A percentile compares a stretch with the other conserved stretches of the same genome.
phyloP scores from a whole-genome alignment of 2,888 invertebrate species.

The Rhopalosiphum nymphaeae region DNA sequence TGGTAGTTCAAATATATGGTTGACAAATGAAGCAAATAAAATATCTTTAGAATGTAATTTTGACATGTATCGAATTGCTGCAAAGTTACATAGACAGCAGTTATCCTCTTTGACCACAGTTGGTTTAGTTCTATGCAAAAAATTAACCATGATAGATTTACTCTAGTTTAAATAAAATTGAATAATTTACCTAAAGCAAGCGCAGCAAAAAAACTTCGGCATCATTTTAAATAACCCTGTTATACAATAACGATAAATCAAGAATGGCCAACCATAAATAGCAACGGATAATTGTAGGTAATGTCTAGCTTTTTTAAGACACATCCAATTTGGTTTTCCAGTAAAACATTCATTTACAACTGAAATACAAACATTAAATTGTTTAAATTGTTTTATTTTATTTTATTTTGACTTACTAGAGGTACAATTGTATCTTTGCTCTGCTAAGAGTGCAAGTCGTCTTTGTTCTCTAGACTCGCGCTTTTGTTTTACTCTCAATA shows the following conservation, averaged over 20 bases:
- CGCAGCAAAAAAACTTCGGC: constrained; percentile 79
- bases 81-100: constrained; percentile 89
- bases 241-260: constrained; percentile 81
- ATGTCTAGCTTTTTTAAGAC: constrained; percentile 80
- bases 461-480: constrained; percentile 80
- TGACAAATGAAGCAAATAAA: constrained; percentile 87
- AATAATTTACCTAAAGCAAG: constrained; percentile 76
- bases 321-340: constrained; percentile 84
- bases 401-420: constrained; percentile 72
- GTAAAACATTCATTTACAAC: constrained; percentile 75
- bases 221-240: constrained; percentile 82
- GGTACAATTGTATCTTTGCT: constrained; percentile 78
- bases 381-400: not conserved
- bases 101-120: constrained; percentile 87
- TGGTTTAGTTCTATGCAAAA: constrained; percentile 70
- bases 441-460: constrained; percentile 76
- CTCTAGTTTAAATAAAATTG: not conserved
- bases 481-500: constrained; percentile 84
- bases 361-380: constrained; percentile 69
- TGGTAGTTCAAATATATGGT: constrained; percentile 88
- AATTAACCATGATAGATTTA: constrained; percentile 29
- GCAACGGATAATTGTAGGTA: constrained; percentile 85
- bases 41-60: constrained; percentile 83
- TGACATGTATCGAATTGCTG: constrained; percentile 85
- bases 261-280: constrained; percentile 91